These are phyloP conservation scores for Aurelia sp. DNA, from an alignment of 30 jellyfish, hydroid and myxozoan genomes.

Conservation along the genomic window DNA sequence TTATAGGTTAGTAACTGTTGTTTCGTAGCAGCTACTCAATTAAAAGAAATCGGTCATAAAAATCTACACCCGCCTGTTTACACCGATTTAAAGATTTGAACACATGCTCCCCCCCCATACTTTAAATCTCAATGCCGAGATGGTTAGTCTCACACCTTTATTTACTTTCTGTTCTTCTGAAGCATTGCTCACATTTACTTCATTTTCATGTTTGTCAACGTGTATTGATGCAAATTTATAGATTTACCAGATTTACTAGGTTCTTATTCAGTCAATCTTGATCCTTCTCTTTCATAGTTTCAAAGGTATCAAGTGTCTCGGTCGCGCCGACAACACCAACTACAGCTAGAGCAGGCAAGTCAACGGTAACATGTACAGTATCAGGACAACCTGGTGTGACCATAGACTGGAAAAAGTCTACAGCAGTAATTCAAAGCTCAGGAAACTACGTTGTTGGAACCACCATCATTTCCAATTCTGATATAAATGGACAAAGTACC, in stretches of 20 bases:
- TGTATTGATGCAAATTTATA: background rate
- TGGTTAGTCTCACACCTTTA: too few species aligned
- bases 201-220: background rate
- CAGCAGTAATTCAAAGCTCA: background rate
- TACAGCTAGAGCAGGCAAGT: constrained; percentile 24
- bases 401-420: constrained; percentile 19
- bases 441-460: constrained; percentile 40
- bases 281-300: background rate
- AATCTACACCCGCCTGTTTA: too few species aligned
- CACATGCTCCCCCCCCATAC: too few species aligned
- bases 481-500: constrained; percentile 9
- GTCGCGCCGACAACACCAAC: constrained; percentile 20
- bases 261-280: background rate
- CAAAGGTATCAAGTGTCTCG: background rate
- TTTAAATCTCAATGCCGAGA: too few species aligned
- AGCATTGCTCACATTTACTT: background rate
- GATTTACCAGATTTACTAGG: background rate
- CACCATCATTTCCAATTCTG: background rate
- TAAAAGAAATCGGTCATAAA: too few species aligned
- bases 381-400: constrained; percentile 49
- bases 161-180: too few species aligned
- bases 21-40: too few species aligned
- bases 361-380: constrained; percentile 34
- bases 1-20: too few species aligned
- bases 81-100: too few species aligned